A percentile compares a stretch with the other conserved stretches of the same genome.
Evolutionary conservation across 2,113 vertebrate genomes (phyloP).

Genomic region (Oenanthe oenanthe): DNA sequence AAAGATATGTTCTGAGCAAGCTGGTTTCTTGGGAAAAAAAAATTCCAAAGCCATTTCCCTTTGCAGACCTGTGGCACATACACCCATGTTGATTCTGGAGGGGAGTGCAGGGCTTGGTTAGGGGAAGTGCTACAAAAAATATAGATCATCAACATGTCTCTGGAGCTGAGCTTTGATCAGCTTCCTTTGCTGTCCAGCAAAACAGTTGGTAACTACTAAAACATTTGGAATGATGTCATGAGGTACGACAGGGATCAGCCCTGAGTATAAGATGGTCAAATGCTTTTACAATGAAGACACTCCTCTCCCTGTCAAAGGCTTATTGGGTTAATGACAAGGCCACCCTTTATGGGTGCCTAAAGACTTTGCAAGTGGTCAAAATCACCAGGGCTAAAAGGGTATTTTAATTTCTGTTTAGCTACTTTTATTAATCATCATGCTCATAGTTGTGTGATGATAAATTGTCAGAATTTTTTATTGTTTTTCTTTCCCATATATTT

Average conservation of each 20-base stretch:
- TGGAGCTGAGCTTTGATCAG: slow-evolving; percentile 41
- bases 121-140: background rate
- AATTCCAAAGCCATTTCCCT: background rate
- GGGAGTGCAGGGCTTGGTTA: background rate
- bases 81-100: background rate
- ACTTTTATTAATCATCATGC: background rate
- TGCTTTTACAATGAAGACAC: slow-evolving; percentile 39
- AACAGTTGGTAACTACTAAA: slow-evolving; percentile 46
- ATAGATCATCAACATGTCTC: background rate
- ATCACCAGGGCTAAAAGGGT: background rate
- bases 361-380: background rate
- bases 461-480: background rate
- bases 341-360: background rate
- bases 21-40: background rate
- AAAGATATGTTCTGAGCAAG: background rate
- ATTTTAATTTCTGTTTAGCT: background rate
- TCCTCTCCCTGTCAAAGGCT: background rate
- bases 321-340: background rate
- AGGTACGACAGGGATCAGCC: background rate
- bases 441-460: background rate
- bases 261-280: background rate
- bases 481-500: background rate
- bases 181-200: background rate
- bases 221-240: slow-evolving; percentile 27
- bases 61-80: background rate